Base-by-base conservation (phyloP, 1,140 invertebrate species). In the Anastrepha obliqua region DNA sequence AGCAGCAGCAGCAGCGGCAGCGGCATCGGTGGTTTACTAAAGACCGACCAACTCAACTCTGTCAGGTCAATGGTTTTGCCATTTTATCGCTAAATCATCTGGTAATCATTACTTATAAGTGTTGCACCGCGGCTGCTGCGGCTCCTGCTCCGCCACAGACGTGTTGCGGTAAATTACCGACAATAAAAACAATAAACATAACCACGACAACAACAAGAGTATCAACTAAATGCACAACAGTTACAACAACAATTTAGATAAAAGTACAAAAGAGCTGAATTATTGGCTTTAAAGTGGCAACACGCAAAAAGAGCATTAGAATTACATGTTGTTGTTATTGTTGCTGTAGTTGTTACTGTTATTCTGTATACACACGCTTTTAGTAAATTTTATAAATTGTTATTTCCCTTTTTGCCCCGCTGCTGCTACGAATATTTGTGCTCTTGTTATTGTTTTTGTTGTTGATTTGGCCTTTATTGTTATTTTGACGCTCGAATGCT, bases 81-180 rank as follows among this genome's bases (percentile, higher is more conserved):
- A 81, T 81, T 81, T 81, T 81, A 81, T 81, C 74, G 74, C 74
- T 81, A 81, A 81, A 81, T 81, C 74, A 81, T 81, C 74, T 81
- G 67, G 67, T 74, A 74, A 74, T 74, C 67, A 74, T 74, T 74
- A 74, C 67, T 74, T 74, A 74, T 47, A 74, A 74, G 67, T 74
- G 67, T 74, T 74, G 67, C 67, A 74, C 11, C 42, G 67, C 9
- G 39, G 42, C 67, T 74, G 74, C 47, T 58, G 74, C n/a, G 39
- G 67, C 2, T 20, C 2, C 64, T 65, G 64, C 65, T 67, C 29
- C 4, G 42, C 67, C 39, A 44, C 67, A 74, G 39, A 74, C 67
- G 67, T 74, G 67, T 74, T 74, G 67, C 67, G 67, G 67, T 74
- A 74, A 74, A 74, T 74, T 74, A 74, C 67, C 67, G 42, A 67